Conservation (phyloP, 2,113 vertebrate genomes). For the Perognathus longimembris region DNA sequence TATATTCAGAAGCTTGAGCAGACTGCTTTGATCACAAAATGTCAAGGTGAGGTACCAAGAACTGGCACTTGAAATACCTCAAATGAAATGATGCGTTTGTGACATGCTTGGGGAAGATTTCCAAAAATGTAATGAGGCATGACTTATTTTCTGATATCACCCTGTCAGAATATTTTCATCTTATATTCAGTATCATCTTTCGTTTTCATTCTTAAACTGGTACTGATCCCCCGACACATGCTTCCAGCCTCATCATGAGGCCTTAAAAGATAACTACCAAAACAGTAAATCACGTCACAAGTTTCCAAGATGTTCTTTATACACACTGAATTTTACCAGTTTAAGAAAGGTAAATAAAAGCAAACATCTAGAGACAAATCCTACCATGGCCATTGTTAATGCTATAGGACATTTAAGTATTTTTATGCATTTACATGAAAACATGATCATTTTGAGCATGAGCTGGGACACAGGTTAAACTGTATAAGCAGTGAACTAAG, state of each 20-base stretch:
- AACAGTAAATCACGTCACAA: constrained; percentile 20
- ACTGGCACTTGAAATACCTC: neutral
- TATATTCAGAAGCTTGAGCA: constrained; percentile 15
- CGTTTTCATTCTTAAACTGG: neutral
- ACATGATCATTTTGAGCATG: neutral
- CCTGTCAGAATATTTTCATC: neutral
- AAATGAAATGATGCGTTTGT: constrained; percentile 22
- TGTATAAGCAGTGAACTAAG: neutral
- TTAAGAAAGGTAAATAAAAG: constrained; percentile 45
- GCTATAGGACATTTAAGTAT: neutral
- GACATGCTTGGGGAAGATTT: neutral
- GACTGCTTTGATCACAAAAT: neutral
- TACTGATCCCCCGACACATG: neutral
- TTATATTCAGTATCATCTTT: neutral
- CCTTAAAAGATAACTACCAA: constrained; percentile 19
- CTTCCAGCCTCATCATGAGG: neutral
- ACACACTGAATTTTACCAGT: constrained; percentile 31
- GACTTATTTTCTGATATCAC: constrained; percentile 1
- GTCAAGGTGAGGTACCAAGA: neutral
- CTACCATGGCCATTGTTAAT: constrained; percentile 44
- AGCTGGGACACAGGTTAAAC: neutral
- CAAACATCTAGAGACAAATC: neutral
- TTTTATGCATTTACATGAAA: neutral
- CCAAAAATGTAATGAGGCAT: constrained; percentile 22
- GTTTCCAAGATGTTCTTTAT: constrained; percentile 68